These are phyloP conservation scores for Margarornis squamiger DNA, from an alignment of 2,797 vertebrate genomes.

Conservation along the genomic window DNA sequence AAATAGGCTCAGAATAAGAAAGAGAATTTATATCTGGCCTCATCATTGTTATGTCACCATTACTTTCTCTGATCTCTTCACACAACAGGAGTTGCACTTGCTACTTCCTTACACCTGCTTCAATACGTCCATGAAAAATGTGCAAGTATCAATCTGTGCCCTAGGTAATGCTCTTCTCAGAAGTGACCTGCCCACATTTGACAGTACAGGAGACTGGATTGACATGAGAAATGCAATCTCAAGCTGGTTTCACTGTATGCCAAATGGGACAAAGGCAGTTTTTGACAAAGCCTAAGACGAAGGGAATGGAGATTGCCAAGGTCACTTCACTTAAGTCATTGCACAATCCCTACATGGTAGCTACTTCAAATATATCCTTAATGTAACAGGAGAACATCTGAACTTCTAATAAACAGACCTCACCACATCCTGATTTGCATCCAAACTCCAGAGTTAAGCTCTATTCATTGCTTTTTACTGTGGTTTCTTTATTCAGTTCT, in stretches of 20 bases:
- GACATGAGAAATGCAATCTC: neutral
- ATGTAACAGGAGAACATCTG: neutral
- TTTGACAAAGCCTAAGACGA: neutral
- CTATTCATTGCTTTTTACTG: neutral
- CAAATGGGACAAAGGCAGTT: neutral
- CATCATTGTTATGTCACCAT: neutral
- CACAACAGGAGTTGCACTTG: accelerated
- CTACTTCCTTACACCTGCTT: neutral
- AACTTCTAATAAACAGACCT: slow-evolving; percentile 45
- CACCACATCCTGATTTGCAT: slow-evolving; percentile 42
- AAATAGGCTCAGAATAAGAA: neutral
- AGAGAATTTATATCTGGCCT: neutral
- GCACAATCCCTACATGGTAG: neutral
- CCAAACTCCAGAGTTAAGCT: neutral
- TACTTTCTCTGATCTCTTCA: neutral
- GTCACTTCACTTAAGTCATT: neutral
- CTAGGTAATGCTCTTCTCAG: neutral
- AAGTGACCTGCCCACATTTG: neutral
- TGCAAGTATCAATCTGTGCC: neutral
- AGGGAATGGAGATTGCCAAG: neutral
- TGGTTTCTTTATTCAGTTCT: neutral
- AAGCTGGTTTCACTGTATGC: neutral
- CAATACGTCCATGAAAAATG: neutral
- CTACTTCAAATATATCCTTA: neutral
- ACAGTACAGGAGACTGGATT: neutral